Conservation (phyloP, 2,113 vertebrate species). For the Glaucomys volans region DNA sequence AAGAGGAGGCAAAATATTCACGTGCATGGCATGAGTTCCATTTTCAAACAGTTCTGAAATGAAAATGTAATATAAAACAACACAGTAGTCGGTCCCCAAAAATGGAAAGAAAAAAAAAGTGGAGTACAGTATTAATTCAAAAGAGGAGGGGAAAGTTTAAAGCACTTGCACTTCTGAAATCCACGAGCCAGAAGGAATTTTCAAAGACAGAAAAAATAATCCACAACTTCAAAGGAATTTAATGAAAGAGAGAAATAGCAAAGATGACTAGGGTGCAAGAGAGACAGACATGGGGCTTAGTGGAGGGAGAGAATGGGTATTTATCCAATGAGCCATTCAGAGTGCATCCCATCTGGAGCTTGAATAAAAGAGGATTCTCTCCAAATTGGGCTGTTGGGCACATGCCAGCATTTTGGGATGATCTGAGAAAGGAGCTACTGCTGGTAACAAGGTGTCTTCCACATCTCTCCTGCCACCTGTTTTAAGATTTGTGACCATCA, state of each 20-base stretch:
- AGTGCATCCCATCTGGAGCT: slow-evolving; percentile 40
- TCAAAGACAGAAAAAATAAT: slow-evolving; percentile 79
- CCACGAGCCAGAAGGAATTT: slow-evolving; percentile 76
- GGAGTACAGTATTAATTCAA: slow-evolving; percentile 78
- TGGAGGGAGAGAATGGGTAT: slow-evolving; percentile 49
- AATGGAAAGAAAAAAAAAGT: slow-evolving; percentile 73
- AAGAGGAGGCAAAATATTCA: slow-evolving; percentile 81
- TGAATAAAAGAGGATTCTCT: slow-evolving; percentile 72
- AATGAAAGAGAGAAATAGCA: slow-evolving; percentile 76
- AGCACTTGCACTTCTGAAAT: slow-evolving; percentile 71
- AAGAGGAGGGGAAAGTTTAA: slow-evolving; percentile 77
- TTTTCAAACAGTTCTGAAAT: slow-evolving; percentile 79
- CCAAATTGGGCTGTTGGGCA: slow-evolving; percentile 65
- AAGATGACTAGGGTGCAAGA: slow-evolving; percentile 6
- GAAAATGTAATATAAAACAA: slow-evolving; percentile 82
- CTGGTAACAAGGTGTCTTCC: slow-evolving; percentile 57
- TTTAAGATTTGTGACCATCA: slow-evolving; percentile 56
- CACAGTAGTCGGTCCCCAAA: slow-evolving; percentile 74
- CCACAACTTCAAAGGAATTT: slow-evolving; percentile 75
- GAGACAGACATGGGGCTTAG: slow-evolving; percentile 40
- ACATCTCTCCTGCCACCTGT: slow-evolving; percentile 12
- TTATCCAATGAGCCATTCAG: slow-evolving; percentile 57
- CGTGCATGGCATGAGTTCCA: slow-evolving; percentile 77
- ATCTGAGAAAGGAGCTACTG: slow-evolving; percentile 17
- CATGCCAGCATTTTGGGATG: slow-evolving; percentile 28